Evolutionary conservation across 2,797 vertebrate species (phyloP).

Genomic region (Phylloscopus collybita): DNA sequence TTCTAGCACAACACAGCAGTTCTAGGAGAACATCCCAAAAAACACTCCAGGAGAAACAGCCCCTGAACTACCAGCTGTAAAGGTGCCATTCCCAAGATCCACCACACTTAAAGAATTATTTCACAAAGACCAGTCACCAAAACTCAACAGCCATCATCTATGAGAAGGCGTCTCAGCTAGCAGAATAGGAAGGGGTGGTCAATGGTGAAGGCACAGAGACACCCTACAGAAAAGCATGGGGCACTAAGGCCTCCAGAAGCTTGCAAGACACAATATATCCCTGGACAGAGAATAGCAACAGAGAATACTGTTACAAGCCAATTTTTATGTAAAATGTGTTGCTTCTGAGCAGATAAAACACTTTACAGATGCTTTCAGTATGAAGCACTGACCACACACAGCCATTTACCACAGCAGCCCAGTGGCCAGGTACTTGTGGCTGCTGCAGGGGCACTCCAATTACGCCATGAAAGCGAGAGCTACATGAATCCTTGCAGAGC

Average conservation of each 20-base stretch:
- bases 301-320: background rate
- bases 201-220: background rate
- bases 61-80: background rate
- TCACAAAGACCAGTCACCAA: background rate
- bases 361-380: background rate
- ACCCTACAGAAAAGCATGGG: background rate
- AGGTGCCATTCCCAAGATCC: background rate
- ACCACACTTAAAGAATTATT: background rate
- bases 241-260: background rate
- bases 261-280: background rate
- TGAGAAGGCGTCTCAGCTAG: background rate
- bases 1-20: background rate
- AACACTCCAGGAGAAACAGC: background rate
- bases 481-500: background rate
- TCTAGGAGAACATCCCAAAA: background rate
- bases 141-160: background rate
- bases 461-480: rapidly evolving
- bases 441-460: background rate
- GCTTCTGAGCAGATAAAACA: background rate
- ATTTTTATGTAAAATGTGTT: background rate
- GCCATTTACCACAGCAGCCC: background rate
- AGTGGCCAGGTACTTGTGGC: rapidly evolving
- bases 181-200: background rate
- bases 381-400: background rate
- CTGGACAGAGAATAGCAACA: background rate